Conservation (phyloP, 2,797 vertebrate species). For the Tamandua tetradactyla region DNA sequence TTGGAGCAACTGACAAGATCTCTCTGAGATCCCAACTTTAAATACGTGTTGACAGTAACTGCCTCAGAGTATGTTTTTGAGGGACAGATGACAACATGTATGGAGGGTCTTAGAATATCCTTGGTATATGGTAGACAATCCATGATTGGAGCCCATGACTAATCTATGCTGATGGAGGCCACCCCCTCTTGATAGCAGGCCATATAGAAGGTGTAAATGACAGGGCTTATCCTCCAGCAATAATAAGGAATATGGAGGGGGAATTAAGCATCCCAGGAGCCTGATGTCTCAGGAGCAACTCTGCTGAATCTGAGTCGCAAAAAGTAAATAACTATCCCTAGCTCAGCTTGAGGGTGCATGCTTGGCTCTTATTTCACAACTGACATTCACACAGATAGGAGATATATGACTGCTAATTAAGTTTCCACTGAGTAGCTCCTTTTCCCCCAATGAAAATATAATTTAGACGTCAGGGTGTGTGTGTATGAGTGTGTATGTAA, state of each 20-base stretch:
- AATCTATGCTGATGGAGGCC: not conserved
- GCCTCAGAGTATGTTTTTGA: not conserved
- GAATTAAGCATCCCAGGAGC: not conserved
- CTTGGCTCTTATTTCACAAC: conserved; percentile 32
- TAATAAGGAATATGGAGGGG: not conserved
- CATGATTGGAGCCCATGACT: not conserved
- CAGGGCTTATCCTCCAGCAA: not conserved
- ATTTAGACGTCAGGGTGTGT: not conserved
- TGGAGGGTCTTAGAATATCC: not conserved
- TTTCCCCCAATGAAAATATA: conserved; percentile 31
- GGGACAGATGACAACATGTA: not conserved
- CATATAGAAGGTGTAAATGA: not conserved
- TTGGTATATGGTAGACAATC: not conserved
- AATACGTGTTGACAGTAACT: not conserved
- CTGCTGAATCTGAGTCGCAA: not conserved
- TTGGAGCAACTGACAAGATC: not conserved
- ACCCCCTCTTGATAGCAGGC: too few relatives aligned
- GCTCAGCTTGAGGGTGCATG: not conserved
- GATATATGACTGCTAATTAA: conserved; percentile 44
- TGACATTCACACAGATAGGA: not conserved
- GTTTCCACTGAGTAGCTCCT: not conserved
- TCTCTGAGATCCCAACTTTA: not conserved
- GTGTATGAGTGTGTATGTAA: not conserved
- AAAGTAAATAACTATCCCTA: conserved; percentile 30
- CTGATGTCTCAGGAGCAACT: not conserved